Percentiles rank a stretch among this genome's conserved stretches.
These are phyloP conservation scores for fruit fly (Drosophila melanogaster) DNA, from an alignment of 1,140 invertebrate genomes.

Conservation along the genomic window DNA sequence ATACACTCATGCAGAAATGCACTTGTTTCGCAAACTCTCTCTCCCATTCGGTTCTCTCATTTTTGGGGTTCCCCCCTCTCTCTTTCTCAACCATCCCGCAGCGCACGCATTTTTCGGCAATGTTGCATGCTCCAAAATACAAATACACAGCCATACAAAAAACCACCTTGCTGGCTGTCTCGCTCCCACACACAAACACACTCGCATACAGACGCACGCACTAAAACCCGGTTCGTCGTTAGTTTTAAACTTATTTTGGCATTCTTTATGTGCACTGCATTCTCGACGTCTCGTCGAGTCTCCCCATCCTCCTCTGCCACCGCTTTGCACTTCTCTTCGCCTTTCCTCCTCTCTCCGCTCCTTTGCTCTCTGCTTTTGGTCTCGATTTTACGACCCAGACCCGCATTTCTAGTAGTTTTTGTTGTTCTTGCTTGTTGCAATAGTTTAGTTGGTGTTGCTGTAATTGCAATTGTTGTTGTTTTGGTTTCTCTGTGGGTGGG, in stretches of 20 bases:
- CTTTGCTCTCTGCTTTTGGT: conserved; percentile 8
- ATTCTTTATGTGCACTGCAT: conserved; percentile 78
- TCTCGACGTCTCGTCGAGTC: conserved; percentile 62
- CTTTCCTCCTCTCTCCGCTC: conserved; percentile 1
- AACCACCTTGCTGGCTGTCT: conserved; percentile 44
- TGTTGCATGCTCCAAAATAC: conserved; percentile 77
- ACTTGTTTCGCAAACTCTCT: conserved; percentile 58
- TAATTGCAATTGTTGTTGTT: conserved; percentile 16
- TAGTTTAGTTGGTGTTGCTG: conserved; percentile 20
- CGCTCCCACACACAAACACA: conserved; percentile 27
- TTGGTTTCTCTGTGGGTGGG: no score
- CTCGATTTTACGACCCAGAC: conserved; percentile 77
- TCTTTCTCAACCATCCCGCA: conserved; percentile 22
- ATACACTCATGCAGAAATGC: conserved; percentile 30
- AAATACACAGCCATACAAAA: conserved; percentile 32
- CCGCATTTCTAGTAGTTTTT: conserved; percentile 62
- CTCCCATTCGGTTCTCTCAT: conserved; percentile 15
- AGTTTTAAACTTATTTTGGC: conserved; percentile 81
- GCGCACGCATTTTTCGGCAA: conserved; percentile 67
- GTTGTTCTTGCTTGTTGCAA: neutral
- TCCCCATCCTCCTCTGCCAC: conserved; percentile 6
- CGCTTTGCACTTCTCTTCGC: conserved; percentile 10
- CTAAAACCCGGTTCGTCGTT: conserved; percentile 59
- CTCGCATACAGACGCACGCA: conserved; percentile 19
- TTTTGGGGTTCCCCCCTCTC: conserved; percentile 2